Conservation (phyloP, 1,140 invertebrate genomes). For the Parasteatoda tepidariorum region DNA sequence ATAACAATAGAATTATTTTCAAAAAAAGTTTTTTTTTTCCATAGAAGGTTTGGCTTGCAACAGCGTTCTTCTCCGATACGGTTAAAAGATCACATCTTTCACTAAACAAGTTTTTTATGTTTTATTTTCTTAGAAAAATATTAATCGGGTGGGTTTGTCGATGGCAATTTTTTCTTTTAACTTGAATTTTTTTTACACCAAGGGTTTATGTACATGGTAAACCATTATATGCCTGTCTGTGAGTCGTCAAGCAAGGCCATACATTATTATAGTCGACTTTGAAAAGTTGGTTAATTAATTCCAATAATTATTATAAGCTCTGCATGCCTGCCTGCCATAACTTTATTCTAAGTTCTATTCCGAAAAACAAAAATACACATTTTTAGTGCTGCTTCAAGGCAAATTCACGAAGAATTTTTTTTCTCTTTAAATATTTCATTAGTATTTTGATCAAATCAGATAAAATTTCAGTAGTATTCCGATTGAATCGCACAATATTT, state of each 20-base stretch:
- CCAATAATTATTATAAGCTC: slow-evolving; percentile 44
- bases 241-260: slow-evolving; percentile 48
- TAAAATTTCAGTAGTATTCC: too few species aligned
- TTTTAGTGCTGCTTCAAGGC: slow-evolving; percentile 5
- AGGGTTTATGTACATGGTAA: slow-evolving; percentile 15
- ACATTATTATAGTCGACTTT: slow-evolving; percentile 56
- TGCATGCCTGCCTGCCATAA: slow-evolving; percentile 58
- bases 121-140: slow-evolving; percentile 41
- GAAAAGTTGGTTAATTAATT: slow-evolving; percentile 47
- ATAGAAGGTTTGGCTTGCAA: not conserved
- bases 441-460: too few species aligned
- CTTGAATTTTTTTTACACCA: not conserved
- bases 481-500: too few species aligned
- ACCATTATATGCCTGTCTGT: not conserved
- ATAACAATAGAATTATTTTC: not conserved
- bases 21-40: not conserved
- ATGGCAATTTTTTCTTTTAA: not conserved
- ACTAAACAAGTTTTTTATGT: not conserved
- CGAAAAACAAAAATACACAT: slow-evolving; percentile 4
- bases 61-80: not conserved
- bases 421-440: too few species aligned
- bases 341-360: slow-evolving; percentile 4
- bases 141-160: slow-evolving; percentile 32
- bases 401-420: slow-evolving; percentile 31
- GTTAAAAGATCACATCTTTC: not conserved